Base-by-base conservation (phyloP, 2,888 invertebrate species). In the Clepsis dumicolana region DNA sequence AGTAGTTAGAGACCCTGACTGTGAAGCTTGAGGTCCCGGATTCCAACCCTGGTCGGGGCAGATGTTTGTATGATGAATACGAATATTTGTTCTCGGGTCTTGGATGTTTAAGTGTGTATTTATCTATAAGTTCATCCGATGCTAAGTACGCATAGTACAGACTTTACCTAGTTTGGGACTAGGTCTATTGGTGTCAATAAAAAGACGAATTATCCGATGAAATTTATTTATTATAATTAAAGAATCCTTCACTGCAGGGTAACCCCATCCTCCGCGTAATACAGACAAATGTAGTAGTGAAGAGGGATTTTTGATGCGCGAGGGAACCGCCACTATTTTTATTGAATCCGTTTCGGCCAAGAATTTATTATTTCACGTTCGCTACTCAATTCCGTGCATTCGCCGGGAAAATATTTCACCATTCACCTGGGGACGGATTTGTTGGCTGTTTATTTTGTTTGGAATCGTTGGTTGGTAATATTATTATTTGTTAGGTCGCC, bases 251-350 rank as follows among this genome's bases (percentile, higher is more conserved):
- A 38, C 52, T 10, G 7, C 81, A 64, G 73, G 70, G 79, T 75
- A 72, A 77, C 4, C n/a, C 72, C 73, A 62, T 80, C 77, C 85
- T 75, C 52, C 74, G 41, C 70, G 70, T 78, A 80, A 85, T 86
- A 74, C 75, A 78, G 75, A 78, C 74, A 76, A 75, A 77, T 77
- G 77, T 75, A 72, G 73, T 72, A 70, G 65, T 67, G 70, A 70
- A 71, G 70, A 74, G 74, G 75, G 74, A 72, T 73, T 73, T 73
- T 71, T 72, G 71, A 72, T 74, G 73, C 72, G 68, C 70, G 70
- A 73, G 73, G 73, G 73, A 70, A 56, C 38, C 68, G 52, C 48
- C 75, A 77, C 77, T 79, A 78, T 78, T 77, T 77, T 78, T 78
- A 79, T 78, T 78, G 77, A 75, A 78, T 78, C 75, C 73, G 75